Percentiles rank a stretch among this genome's conserved stretches.
phyloP scores from a whole-genome alignment of 2,888 invertebrate species.

The Clostera curtula region DNA sequence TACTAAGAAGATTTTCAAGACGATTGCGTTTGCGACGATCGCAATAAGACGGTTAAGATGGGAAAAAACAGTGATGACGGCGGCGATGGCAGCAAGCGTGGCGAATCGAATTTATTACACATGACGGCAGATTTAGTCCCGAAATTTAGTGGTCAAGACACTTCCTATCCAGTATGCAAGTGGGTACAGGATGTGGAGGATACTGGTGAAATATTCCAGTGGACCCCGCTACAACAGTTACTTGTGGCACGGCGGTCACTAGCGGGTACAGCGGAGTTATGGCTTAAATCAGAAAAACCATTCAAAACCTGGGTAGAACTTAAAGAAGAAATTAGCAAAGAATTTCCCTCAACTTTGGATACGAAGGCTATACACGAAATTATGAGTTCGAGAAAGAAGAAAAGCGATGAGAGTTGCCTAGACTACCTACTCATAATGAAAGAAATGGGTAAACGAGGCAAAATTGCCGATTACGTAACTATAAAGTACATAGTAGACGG shows the following conservation, averaged over 20 bases:
- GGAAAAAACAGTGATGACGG: too few relatives aligned
- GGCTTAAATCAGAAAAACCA: constrained; percentile 1
- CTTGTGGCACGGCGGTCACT: not conserved
- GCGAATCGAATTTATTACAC: too few relatives aligned
- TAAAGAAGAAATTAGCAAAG: not conserved
- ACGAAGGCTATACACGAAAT: not conserved
- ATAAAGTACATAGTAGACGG: constrained; percentile 2
- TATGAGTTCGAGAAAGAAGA: not conserved
- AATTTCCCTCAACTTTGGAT: not conserved
- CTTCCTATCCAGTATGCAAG: too few relatives aligned
- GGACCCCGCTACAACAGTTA: constrained; percentile 1
- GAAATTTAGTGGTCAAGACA: too few relatives aligned
- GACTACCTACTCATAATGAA: too few relatives aligned
- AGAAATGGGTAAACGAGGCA: not conserved
- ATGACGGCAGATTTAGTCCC: too few relatives aligned
- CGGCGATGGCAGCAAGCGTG: too few relatives aligned
- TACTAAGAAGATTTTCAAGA: too few relatives aligned
- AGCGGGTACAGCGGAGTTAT: too few relatives aligned
- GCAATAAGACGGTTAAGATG: too few relatives aligned
- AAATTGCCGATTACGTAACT: not conserved
- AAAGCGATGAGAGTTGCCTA: not conserved
- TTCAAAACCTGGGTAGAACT: not conserved
- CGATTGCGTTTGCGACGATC: too few relatives aligned
- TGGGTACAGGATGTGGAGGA: too few relatives aligned
- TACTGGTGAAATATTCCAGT: not conserved